These are phyloP conservation scores for Rhabdophis nuchalis DNA, from an alignment of 2,797 vertebrate genomes.

Conservation along the genomic window DNA sequence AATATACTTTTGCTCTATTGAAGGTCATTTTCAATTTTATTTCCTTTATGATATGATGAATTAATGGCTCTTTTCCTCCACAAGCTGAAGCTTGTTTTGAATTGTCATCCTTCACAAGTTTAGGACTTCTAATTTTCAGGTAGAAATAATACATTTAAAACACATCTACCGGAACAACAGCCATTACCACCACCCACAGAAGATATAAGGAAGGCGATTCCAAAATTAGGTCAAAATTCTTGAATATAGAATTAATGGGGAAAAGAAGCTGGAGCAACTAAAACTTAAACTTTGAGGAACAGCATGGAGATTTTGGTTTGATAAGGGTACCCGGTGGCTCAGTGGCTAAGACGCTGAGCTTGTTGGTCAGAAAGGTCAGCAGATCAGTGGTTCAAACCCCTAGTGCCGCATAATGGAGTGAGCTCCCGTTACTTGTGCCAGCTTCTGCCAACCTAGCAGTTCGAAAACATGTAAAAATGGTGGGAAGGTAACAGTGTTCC, in stretches of 20 bases:
- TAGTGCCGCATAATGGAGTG: no score
- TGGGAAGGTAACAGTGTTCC: no score
- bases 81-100: not conserved
- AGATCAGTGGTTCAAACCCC: no score
- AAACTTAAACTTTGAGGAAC: not conserved
- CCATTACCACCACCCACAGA: no score
- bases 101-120: not conserved
- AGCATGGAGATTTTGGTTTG: not conserved
- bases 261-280: not conserved
- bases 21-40: constrained; percentile 3
- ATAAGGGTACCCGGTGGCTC: not conserved
- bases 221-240: not conserved
- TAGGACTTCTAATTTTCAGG: not conserved
- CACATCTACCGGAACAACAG: not conserved
- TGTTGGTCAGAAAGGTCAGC: no score
- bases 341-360: no score
- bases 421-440: no score
- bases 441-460: no score
- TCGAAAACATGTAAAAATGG: no score
- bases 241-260: not conserved
- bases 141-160: not conserved
- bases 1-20: not conserved
- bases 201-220: not conserved
- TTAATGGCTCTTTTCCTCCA: not conserved
- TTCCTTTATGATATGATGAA: not conserved